A percentile compares a stretch with the other conserved stretches of the same genome.
phyloP scores from a whole-genome alignment of 2,113 vertebrate genomes.

The Gallinago media region DNA sequence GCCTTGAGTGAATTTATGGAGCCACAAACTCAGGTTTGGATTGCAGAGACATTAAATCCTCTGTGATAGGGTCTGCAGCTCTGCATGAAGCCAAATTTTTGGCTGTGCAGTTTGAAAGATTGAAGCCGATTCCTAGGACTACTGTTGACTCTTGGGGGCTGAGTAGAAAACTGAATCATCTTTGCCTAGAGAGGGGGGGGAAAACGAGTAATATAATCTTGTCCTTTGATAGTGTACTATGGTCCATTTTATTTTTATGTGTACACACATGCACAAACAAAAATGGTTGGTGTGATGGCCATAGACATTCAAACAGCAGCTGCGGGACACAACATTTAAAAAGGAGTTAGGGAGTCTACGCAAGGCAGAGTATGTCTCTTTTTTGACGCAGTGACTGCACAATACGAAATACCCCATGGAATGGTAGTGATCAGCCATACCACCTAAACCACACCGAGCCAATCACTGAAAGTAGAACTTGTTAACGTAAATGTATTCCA shows the following conservation, averaged over 20 bases:
- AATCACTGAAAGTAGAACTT: neutral
- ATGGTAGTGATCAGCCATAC: neutral
- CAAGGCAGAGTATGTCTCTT: neutral
- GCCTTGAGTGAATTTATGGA: neutral
- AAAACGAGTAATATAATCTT: neutral
- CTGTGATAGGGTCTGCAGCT: neutral
- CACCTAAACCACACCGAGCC: neutral
- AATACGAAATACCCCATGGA: neutral
- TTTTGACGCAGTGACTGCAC: neutral
- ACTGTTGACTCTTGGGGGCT: neutral
- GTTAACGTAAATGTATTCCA: neutral
- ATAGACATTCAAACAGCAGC: neutral
- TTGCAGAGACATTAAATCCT: neutral
- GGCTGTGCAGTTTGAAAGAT: neutral
- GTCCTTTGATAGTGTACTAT: neutral
- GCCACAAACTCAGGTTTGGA: neutral
- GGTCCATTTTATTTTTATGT: neutral
- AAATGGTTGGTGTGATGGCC: neutral
- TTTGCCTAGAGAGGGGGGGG: neutral
- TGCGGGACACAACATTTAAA: neutral
- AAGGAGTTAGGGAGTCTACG: neutral
- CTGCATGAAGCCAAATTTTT: neutral
- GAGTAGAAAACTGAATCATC: neutral
- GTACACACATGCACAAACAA: neutral
- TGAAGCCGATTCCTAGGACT: neutral